phyloP scores from a whole-genome alignment of 2,888 invertebrate genomes.

The Rotaria macrura region DNA sequence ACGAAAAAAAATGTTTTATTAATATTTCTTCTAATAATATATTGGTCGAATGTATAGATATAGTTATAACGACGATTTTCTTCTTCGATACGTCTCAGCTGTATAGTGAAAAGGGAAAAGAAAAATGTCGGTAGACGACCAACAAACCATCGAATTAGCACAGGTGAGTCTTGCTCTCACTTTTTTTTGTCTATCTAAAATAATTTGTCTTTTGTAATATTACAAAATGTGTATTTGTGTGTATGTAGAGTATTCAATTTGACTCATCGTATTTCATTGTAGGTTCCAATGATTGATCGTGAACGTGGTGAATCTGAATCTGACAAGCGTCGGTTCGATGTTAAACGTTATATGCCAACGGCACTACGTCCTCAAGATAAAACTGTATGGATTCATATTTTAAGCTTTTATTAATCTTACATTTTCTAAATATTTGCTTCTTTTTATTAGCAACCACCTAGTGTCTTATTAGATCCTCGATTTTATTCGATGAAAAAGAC shows the following conservation, averaged over 20 bases:
- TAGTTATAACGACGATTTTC: background rate
- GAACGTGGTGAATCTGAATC: background rate
- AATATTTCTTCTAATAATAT: background rate
- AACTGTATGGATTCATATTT: background rate
- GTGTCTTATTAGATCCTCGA: background rate
- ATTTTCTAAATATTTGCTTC: no score
- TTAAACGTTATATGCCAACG: background rate
- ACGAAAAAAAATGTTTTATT: background rate
- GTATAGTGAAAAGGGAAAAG: background rate
- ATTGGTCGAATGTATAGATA: background rate
- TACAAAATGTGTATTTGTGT: background rate
- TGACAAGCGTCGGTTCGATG: background rate
- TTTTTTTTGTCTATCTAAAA: background rate
- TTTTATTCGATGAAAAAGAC: conserved; percentile 20
- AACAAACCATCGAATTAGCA: background rate
- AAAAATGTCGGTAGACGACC: background rate
- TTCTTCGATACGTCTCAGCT: background rate
- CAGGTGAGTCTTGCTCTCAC: background rate
- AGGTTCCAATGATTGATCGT: background rate
- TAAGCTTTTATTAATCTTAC: no score
- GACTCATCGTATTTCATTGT: background rate
- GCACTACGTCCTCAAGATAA: background rate
- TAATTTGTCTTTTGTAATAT: background rate
- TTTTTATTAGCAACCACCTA: background rate
- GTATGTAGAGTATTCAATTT: background rate